phyloP scores from a whole-genome alignment of 2,888 invertebrate species.

The Pristionchus mayeri region DNA sequence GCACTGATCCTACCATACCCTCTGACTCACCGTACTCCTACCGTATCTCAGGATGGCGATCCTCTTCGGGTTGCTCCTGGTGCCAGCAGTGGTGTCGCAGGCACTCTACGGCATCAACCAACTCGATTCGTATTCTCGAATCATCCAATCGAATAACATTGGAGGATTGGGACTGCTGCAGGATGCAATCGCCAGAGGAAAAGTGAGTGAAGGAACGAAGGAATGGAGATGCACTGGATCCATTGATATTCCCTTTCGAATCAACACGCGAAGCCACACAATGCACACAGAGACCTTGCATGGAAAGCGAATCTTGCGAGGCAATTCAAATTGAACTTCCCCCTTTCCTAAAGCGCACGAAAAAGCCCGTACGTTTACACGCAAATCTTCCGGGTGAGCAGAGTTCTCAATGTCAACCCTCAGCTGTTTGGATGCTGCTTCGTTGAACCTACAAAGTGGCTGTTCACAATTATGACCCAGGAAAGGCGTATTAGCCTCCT shows the following conservation, averaged over 20 bases:
- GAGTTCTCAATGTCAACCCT: background rate
- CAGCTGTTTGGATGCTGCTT: too few species aligned
- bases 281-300: too few species aligned
- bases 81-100: conserved; percentile 2
- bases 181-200: conserved; percentile 39
- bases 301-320: too few species aligned
- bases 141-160: conserved; percentile 43
- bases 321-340: too few species aligned
- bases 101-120: conserved; percentile 36
- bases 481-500: background rate
- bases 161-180: conserved; percentile 46
- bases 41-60: conserved; percentile 39
- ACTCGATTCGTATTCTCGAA: conserved; percentile 35
- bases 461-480: conserved; percentile 16
- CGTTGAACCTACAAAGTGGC: background rate
- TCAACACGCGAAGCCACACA: too few species aligned
- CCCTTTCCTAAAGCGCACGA: too few species aligned
- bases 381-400: background rate
- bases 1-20: background rate
- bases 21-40: background rate
- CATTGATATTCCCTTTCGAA: too few species aligned
- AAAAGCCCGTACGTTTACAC: too few species aligned
- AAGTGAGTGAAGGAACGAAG: too few species aligned
- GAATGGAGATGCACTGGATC: too few species aligned
- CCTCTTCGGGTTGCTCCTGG: conserved; percentile 10